These are phyloP conservation scores for Blastomussa wellsi DNA, from an alignment of 92 coral and sea anemone species.

Conservation along the genomic window DNA sequence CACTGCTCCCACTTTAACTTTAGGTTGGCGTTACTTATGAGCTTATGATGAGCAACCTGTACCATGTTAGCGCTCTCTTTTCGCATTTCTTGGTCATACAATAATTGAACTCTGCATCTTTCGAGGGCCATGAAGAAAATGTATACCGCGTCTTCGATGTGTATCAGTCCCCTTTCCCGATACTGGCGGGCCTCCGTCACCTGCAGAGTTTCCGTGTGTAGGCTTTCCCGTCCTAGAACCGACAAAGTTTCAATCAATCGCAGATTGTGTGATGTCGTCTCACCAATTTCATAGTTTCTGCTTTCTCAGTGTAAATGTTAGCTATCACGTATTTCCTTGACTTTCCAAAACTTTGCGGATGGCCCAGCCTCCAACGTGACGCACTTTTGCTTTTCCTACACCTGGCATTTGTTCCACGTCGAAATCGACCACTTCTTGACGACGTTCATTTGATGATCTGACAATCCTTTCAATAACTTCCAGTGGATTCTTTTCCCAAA, in stretches of 20 bases:
- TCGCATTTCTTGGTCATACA: background rate
- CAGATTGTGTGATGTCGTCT: too few species aligned
- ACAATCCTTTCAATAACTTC: background rate
- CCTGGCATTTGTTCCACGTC: background rate
- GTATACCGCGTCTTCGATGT: background rate
- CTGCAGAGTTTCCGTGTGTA: background rate
- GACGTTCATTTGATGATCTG: background rate
- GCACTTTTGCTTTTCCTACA: background rate
- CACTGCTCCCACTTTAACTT: too few species aligned
- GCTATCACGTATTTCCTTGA: background rate
- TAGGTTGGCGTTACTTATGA: too few species aligned
- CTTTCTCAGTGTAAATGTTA: background rate
- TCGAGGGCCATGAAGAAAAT: background rate
- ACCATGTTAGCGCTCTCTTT: background rate
- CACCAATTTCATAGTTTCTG: background rate
- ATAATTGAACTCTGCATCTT: background rate
- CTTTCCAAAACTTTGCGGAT: background rate
- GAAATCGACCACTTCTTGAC: background rate
- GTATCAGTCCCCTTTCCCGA: background rate
- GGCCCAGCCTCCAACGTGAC: background rate
- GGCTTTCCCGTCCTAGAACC: background rate
- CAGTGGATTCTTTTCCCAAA: background rate
- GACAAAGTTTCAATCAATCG: background rate
- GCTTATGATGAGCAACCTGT: background rate
- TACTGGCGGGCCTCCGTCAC: background rate